A percentile compares a stretch with the other conserved stretches of the same genome.
Evolutionary conservation across 2,888 invertebrate genomes (phyloP).

Genomic region (Acanthosepion lycidas): DNA sequence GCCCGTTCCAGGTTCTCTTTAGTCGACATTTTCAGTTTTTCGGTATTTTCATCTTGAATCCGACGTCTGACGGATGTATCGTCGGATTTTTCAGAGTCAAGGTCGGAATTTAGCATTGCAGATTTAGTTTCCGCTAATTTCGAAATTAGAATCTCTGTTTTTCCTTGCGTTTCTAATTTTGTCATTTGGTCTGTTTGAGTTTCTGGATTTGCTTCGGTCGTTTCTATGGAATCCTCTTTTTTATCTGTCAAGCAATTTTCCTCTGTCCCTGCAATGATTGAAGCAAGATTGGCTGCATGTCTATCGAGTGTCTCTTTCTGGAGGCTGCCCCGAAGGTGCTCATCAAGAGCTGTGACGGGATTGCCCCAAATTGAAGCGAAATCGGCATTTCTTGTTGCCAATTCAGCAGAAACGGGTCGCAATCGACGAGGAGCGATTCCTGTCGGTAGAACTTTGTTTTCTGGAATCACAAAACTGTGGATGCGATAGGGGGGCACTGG

Average conservation of each 20-base stretch:
- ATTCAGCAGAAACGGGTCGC: not conserved
- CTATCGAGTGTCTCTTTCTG: slow-evolving; percentile 2
- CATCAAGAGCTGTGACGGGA: not conserved
- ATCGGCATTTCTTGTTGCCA: slow-evolving; percentile 40
- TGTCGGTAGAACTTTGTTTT: slow-evolving; percentile 39
- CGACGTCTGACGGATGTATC: not conserved
- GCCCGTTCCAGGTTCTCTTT: not conserved
- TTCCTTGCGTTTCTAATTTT: not conserved
- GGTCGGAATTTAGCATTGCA: not conserved
- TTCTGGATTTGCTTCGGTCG: not conserved
- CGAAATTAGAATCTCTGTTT: not conserved
- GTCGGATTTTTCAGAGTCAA: too few relatives aligned
- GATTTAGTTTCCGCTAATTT: not conserved
- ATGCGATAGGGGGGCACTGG: not conserved
- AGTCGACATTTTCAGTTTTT: not conserved
- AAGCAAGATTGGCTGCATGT: not conserved
- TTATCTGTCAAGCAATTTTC: not conserved
- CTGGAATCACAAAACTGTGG: slow-evolving; percentile 42
- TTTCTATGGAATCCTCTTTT: not conserved
- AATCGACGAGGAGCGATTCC: not conserved
- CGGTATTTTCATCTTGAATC: not conserved
- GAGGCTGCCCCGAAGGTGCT: not conserved
- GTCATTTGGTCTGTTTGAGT: not conserved
- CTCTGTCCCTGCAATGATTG: not conserved
- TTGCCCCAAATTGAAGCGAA: slow-evolving; percentile 40